A percentile compares a stretch with the other conserved stretches of the same genome.
These are phyloP conservation scores for Acyrthosiphon pisum DNA, from an alignment of 1,140 invertebrate genomes.

Conservation along the genomic window DNA sequence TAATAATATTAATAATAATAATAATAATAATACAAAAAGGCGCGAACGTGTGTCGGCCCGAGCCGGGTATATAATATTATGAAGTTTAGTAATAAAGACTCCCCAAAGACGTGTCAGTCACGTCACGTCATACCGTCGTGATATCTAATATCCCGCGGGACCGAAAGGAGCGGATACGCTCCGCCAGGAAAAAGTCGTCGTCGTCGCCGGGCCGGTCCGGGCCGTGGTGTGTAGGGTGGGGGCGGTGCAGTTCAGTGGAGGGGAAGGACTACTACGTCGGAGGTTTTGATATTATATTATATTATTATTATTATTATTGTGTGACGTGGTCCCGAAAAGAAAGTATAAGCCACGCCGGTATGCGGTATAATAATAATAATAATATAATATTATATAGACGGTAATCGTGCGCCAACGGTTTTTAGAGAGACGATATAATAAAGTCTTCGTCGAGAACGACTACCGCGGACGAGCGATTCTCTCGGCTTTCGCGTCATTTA, in stretches of 20 bases:
- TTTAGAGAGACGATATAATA: not conserved
- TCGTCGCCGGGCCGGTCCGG: not conserved
- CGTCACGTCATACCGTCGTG: not conserved
- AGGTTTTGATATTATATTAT: not conserved
- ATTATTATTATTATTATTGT: not conserved
- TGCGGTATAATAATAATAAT: not conserved
- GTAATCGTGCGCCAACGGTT: not conserved
- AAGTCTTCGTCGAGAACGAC: not conserved
- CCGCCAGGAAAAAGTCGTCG: not conserved
- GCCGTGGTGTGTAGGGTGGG: not conserved
- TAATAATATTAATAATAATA: slow-evolving; percentile 30
- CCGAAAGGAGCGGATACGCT: not conserved
- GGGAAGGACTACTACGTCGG: too few species aligned
- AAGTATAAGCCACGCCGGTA: not conserved
- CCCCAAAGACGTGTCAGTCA: slow-evolving; percentile 45
- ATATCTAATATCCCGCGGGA: slow-evolving; percentile 34
- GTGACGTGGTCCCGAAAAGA: not conserved
- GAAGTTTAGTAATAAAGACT: slow-evolving; percentile 49
- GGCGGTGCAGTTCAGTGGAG: too few species aligned
- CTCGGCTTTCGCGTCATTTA: not conserved
- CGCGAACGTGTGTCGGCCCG: not conserved
- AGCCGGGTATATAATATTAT: slow-evolving; percentile 11
- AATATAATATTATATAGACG: too few species aligned
- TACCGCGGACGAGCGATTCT: not conserved
- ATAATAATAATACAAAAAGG: not conserved